These are phyloP conservation scores for Uloborus plumipes DNA, from an alignment of 2,888 invertebrate species.

Conservation along the genomic window DNA sequence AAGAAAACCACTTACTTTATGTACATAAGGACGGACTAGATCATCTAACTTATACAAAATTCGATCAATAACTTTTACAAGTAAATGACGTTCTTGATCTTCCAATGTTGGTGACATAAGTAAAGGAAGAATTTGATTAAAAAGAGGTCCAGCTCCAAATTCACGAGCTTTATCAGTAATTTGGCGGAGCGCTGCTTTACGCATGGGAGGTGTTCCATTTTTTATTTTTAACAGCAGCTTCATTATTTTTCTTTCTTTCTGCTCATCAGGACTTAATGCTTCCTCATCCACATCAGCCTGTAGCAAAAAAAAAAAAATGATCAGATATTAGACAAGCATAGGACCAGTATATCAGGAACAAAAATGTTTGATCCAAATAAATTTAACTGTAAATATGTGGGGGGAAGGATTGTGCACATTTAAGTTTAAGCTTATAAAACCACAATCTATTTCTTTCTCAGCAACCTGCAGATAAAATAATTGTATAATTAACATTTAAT, in stretches of 20 bases:
- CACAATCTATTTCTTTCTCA: too few relatives aligned
- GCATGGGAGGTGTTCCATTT: slow-evolving; percentile 99
- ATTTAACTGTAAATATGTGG: neutral
- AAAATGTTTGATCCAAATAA: neutral
- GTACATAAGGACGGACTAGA: slow-evolving; percentile 97
- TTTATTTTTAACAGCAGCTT: slow-evolving; percentile 97
- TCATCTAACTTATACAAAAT: slow-evolving; percentile 98
- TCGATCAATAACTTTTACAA: slow-evolving; percentile 98
- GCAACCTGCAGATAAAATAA: too few relatives aligned
- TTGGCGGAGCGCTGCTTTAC: slow-evolving; percentile 96
- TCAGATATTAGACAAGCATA: neutral
- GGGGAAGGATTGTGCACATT: too few relatives aligned
- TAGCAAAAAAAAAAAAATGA: slow-evolving; percentile 17
- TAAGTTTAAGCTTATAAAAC: too few relatives aligned
- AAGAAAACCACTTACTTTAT: slow-evolving; percentile 79
- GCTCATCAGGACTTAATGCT: slow-evolving; percentile 92
- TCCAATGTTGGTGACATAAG: slow-evolving; percentile 99
- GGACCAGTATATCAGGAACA: neutral
- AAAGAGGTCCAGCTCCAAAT: slow-evolving; percentile 97
- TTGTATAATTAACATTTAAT: too few relatives aligned
- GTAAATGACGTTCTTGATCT: slow-evolving; percentile 97
- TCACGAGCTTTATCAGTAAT: slow-evolving; percentile 99
- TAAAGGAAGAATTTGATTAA: slow-evolving; percentile 98
- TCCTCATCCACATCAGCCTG: slow-evolving; percentile 96
- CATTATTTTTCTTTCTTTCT: slow-evolving; percentile 99